Evolutionary conservation across 2,113 vertebrate species (phyloP), one percentile per base, ranked within the genome.

Genomic region (Pangasianodon gigas): DNA sequence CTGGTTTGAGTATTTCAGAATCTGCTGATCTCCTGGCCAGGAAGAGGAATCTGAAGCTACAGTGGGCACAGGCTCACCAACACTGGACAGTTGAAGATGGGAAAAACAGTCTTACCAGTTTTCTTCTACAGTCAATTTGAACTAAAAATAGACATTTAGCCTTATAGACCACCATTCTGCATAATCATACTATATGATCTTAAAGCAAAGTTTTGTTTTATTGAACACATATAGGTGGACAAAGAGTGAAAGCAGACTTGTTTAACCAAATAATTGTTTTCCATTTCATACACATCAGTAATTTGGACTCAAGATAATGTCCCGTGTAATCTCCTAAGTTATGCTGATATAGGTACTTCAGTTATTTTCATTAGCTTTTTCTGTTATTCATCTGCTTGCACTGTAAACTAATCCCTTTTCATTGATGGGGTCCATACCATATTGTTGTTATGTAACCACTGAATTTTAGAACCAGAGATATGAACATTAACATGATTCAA

Each of bases 401-500:
- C 26, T 52, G 29, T 52, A n/a, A 81, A 81, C 26, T 7, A n/a
- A 52, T 81, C 26, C 26, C 0, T 0, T 79, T 80, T 80, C 48
- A 24, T 48, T 80, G 10, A 80, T 11, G 69, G 8, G 13, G 26
- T n/a, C 29, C 24, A 79, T 11, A n/a, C 13, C 26, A 80, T 52
- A 80, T n/a, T 29, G n/a, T 87, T 83, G 16, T 77, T 24, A 24
- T 41, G 44, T 26, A 84, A 41, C 54, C 8, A 24, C 21, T 46
- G 21, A 77, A 54, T 74, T 52, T 85, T 62, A 81, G n/a, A 54
- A 74, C 21, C n/a, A 82, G 52, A 26, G 44, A 32, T 79, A 62
- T 82, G 44, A 80, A n/a, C 51, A 87, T 88, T 58, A 79, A 21
- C 41, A 52, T 65, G 85, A 88, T 79, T 88, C 71, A 67, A 14